Evolutionary conservation across 2,113 vertebrate species (phyloP).

Genomic region (Pampusana beccarii): DNA sequence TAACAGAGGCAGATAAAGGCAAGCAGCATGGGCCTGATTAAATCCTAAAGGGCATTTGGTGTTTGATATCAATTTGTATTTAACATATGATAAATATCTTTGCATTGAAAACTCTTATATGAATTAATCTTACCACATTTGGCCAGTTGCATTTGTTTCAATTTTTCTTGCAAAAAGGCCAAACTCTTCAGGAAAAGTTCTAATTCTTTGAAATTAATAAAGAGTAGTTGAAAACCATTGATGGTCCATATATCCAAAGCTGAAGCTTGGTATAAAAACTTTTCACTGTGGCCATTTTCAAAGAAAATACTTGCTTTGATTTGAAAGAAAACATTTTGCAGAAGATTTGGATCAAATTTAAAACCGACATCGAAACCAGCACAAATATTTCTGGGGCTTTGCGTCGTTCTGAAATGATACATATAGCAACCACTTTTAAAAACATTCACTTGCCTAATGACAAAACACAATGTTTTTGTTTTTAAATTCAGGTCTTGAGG

Average conservation of each 20-base stretch:
- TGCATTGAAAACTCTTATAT: background rate
- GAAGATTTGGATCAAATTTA: background rate
- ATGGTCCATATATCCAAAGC: fast-evolving
- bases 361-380: background rate
- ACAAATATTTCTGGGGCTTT: background rate
- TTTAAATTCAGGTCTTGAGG: background rate
- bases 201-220: background rate
- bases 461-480: background rate
- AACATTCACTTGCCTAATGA: background rate
- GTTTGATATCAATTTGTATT: background rate
- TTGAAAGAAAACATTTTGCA: background rate
- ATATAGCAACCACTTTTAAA: background rate
- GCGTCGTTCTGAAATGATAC: background rate
- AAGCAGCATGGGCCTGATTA: background rate
- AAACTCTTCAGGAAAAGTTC: background rate
- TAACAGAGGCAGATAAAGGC: background rate
- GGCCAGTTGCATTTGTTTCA: background rate
- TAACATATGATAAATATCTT: background rate
- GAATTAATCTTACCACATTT: background rate
- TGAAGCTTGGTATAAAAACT: background rate
- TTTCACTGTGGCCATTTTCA: background rate
- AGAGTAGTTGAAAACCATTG: background rate
- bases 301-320: background rate
- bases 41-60: background rate
- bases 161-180: background rate